phyloP scores from a whole-genome alignment of 1,140 invertebrate species.

The Cydia pomonella region DNA sequence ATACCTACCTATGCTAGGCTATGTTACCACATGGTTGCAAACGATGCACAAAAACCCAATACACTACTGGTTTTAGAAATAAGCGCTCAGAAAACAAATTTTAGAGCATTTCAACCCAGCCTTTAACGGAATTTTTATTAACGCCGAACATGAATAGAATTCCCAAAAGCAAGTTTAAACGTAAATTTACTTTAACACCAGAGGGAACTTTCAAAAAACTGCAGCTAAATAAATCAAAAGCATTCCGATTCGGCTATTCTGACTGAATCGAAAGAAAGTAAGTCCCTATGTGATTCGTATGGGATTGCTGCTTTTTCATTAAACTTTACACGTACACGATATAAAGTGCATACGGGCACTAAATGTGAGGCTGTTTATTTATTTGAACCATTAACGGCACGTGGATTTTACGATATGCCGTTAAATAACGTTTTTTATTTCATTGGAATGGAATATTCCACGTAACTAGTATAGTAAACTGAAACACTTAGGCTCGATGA shows the following conservation, averaged over 20 bases:
- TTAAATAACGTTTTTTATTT: conserved; percentile 1
- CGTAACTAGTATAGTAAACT: background rate
- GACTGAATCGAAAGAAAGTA: background rate
- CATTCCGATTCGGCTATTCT: background rate
- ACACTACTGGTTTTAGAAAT: too few species aligned
- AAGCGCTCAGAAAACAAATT: too few species aligned
- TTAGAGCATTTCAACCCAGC: too few species aligned
- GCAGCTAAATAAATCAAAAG: conserved; percentile 1
- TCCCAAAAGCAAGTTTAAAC: conserved; percentile 16
- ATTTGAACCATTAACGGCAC: background rate
- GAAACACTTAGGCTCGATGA: too few species aligned
- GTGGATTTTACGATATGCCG: conserved; percentile 6
- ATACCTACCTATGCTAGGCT: too few species aligned
- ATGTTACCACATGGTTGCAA: too few species aligned
- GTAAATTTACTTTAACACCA: background rate
- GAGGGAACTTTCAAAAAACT: background rate
- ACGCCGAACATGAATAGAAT: background rate
- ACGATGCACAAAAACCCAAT: too few species aligned
- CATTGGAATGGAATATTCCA: background rate
- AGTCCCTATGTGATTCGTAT: background rate
- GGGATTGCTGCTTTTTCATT: background rate
- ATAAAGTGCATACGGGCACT: conserved; percentile 19
- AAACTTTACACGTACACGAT: background rate
- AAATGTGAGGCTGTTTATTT: background rate
- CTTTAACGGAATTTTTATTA: too few species aligned